Conservation (phyloP, 2,113 vertebrate genomes). For the Aspidoscelis tigris region DNA sequence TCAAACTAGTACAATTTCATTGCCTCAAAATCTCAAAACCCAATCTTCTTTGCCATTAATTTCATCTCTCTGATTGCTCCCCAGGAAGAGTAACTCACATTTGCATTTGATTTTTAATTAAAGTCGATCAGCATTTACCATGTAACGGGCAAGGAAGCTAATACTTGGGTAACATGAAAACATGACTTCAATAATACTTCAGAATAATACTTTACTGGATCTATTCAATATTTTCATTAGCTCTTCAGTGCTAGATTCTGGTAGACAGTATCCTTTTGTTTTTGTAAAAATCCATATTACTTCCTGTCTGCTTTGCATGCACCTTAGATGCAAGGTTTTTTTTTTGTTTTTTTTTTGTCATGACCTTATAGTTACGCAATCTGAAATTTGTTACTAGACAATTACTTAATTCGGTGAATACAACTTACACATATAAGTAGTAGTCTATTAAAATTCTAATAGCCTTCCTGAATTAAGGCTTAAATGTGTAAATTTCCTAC, state of each 20-base stretch:
- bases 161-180: not conserved
- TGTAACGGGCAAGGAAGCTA: not conserved
- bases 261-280: no score
- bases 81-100: not conserved
- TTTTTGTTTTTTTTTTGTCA: no score
- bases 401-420: not conserved
- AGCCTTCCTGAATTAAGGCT: not conserved
- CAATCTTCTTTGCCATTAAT: not conserved
- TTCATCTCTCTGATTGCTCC: not conserved
- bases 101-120: not conserved
- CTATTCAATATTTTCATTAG: not conserved
- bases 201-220: not conserved
- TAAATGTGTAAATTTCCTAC: not conserved
- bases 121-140: not conserved
- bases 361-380: not conserved
- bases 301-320: no score
- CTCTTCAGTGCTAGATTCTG: not conserved
- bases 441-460: not conserved
- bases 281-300: not conserved
- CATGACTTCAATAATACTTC: not conserved
- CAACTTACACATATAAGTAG: no score
- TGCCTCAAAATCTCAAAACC: not conserved
- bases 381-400: not conserved
- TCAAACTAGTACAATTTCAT: not conserved
- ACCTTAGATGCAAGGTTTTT: no score